These are phyloP conservation scores for Drosophila mettleri DNA, from an alignment of 2,888 invertebrate genomes.

Conservation along the genomic window DNA sequence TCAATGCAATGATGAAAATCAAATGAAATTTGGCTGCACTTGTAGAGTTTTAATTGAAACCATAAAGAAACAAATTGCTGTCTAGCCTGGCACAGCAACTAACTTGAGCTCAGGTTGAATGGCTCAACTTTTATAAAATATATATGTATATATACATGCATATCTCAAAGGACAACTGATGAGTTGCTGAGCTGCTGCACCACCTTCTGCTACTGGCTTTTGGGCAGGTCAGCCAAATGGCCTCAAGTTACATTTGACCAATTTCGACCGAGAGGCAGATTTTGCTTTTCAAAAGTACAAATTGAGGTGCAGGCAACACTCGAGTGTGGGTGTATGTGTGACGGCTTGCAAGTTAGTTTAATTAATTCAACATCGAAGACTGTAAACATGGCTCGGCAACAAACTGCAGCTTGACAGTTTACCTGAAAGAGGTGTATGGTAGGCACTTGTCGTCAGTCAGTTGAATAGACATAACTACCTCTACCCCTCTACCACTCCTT, in stretches of 20 bases:
- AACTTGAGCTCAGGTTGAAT: constrained; percentile 23
- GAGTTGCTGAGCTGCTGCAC: constrained; percentile 18
- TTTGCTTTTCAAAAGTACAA: constrained; percentile 65
- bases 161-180: constrained; percentile 62
- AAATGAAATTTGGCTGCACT: constrained; percentile 9
- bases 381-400: constrained; percentile 68
- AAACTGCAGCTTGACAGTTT: constrained; percentile 72
- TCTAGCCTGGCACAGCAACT: not conserved
- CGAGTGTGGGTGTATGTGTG: constrained; percentile 12
- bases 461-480: not conserved
- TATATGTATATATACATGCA: constrained; percentile 14
- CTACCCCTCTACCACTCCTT: not conserved
- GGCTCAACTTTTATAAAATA: constrained; percentile 42
- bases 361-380: constrained; percentile 76
- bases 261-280: constrained; percentile 48
- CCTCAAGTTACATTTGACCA: constrained; percentile 77
- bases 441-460: constrained; percentile 77
- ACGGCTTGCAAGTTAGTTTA: constrained; percentile 72
- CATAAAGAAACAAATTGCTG: not conserved
- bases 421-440: constrained; percentile 80
- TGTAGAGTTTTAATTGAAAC: constrained; percentile 13
- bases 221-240: constrained; percentile 43
- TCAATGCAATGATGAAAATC: not conserved
- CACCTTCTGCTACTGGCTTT: not conserved
- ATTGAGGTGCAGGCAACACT: constrained; percentile 45